A percentile compares a stretch with the other conserved stretches of the same genome.
Evolutionary conservation across 2,797 vertebrate genomes (phyloP).

Genomic region (Remorina albescens): DNA sequence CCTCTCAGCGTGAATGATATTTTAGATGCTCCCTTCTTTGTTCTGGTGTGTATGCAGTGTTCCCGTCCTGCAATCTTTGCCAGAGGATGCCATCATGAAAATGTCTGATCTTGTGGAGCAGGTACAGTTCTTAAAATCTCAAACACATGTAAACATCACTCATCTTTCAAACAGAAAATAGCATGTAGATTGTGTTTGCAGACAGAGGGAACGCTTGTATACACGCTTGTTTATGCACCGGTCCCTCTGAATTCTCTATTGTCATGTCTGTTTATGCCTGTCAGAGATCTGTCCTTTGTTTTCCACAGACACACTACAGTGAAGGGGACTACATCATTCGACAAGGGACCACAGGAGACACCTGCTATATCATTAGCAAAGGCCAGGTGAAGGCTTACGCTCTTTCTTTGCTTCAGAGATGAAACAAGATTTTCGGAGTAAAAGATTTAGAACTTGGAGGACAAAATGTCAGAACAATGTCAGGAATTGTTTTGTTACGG

Average conservation of each 20-base stretch:
- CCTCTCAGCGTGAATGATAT: background rate
- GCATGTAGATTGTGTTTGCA: constrained; percentile 36
- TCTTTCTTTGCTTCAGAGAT: constrained; percentile 19
- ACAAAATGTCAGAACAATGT: constrained; percentile 53
- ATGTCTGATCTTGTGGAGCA: constrained; percentile 81
- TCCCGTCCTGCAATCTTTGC: constrained; percentile 79
- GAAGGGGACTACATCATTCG: constrained; percentile 82
- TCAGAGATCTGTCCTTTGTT: constrained; percentile 22
- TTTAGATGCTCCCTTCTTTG: background rate
- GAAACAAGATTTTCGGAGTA: constrained; percentile 33
- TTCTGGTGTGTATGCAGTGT: constrained; percentile 73
- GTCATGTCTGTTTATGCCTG: constrained; percentile 1
- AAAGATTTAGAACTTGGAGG: constrained; percentile 31
- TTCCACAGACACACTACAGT: constrained; percentile 74
- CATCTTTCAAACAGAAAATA: constrained; percentile 41
- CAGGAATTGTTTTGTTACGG: constrained; percentile 34
- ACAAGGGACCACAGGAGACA: constrained; percentile 80
- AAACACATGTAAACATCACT: constrained; percentile 21
- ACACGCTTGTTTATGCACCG: constrained; percentile 25
- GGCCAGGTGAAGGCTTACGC: constrained; percentile 79
- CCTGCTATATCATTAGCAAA: constrained; percentile 83
- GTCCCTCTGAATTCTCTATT: constrained; percentile 14
- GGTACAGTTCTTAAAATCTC: constrained; percentile 69
- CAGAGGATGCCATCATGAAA: constrained; percentile 81
- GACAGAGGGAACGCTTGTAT: constrained; percentile 38